Conservation (phyloP, 1,140 invertebrate species). For the Andrena cerasifolii region DNA sequence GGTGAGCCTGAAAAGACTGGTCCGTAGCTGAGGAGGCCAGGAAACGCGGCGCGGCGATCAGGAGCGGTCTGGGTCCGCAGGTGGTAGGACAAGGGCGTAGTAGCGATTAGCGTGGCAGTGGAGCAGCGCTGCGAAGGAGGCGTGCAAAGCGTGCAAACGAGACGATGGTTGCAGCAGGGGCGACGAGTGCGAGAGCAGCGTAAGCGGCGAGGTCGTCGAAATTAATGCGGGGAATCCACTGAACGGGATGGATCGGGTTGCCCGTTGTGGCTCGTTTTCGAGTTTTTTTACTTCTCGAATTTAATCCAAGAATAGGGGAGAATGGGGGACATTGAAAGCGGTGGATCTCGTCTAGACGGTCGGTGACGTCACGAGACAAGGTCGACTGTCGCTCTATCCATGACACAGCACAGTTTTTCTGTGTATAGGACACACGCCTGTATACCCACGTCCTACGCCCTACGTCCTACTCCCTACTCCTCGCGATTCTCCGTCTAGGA, state of each 20-base stretch:
- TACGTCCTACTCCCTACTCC: slow-evolving; percentile 32
- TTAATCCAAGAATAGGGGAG: slow-evolving; percentile 69
- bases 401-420: slow-evolving; percentile 35
- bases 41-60: background rate
- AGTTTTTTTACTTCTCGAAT: slow-evolving; percentile 66
- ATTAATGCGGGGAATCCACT: slow-evolving; percentile 60
- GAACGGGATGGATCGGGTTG: slow-evolving; percentile 59
- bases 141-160: slow-evolving; percentile 7
- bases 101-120: slow-evolving; percentile 25
- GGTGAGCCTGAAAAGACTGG: slow-evolving; percentile 20
- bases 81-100: background rate
- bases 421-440: slow-evolving; percentile 37
- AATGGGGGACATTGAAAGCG: slow-evolving; percentile 68
- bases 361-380: slow-evolving; percentile 73
- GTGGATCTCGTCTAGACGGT: slow-evolving; percentile 72
- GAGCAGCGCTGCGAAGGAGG: slow-evolving; percentile 16
- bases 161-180: background rate
- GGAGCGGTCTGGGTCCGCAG: background rate
- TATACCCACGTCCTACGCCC: slow-evolving; percentile 9
- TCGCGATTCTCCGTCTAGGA: slow-evolving; percentile 40
- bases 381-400: slow-evolving; percentile 69
- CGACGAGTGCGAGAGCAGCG: background rate
- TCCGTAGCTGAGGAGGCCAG: background rate
- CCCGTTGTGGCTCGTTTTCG: slow-evolving; percentile 54
- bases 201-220: slow-evolving; percentile 35